phyloP scores from a whole-genome alignment of 2,113 vertebrate genomes.

The Channa maculata region DNA sequence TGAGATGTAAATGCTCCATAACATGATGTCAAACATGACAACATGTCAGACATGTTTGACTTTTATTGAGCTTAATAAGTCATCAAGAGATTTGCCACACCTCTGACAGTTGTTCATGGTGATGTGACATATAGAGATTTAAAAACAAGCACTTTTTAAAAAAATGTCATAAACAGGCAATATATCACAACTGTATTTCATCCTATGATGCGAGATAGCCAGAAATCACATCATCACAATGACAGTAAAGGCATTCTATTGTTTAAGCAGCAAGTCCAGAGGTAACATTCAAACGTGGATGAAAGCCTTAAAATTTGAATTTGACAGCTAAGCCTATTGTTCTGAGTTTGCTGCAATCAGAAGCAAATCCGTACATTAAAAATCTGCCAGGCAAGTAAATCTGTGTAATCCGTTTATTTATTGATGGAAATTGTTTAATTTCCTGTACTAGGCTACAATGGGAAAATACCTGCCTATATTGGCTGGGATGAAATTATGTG shows the following conservation, averaged over 20 bases:
- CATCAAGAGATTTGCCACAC: constrained; percentile 3
- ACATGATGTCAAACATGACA: too few species aligned
- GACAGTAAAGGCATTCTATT: too few species aligned
- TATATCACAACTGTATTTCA: too few species aligned
- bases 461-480: constrained; percentile 1
- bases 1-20: constrained; percentile 13
- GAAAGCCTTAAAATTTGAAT: too few species aligned
- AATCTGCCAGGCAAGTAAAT: too few species aligned
- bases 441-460: neutral
- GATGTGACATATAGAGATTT: neutral
- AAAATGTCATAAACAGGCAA: too few species aligned
- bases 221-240: too few species aligned
- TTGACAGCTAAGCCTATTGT: too few species aligned
- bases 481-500: neutral
- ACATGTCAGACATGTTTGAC: constrained; percentile 18
- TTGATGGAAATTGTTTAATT: neutral
- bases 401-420: neutral
- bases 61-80: constrained; percentile 31
- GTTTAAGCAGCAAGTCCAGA: neutral
- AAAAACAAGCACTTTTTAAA: neutral
- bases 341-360: too few species aligned
- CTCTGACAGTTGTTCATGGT: neutral
- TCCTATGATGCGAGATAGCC: too few species aligned
- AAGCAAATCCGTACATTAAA: too few species aligned
- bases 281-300: too few species aligned